These are phyloP conservation scores for Hozukius guyotensis DNA, from an alignment of 2,797 vertebrate genomes.

Conservation along the genomic window DNA sequence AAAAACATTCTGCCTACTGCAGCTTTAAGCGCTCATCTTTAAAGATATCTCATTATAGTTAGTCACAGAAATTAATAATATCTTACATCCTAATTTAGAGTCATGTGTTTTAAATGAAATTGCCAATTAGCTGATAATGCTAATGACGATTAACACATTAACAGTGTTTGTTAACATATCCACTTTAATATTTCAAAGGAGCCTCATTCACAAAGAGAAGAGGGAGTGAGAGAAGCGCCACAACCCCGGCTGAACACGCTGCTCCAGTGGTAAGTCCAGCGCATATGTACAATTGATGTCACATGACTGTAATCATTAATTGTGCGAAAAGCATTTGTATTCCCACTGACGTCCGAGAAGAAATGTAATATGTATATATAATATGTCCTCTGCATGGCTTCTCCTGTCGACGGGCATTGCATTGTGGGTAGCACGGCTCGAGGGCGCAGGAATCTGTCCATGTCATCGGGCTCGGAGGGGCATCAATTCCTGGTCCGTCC, in stretches of 20 bases:
- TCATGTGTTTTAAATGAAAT: conserved; percentile 10
- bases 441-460: conserved; percentile 78
- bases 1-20: accelerated
- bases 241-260: conserved; percentile 69
- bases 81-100: not conserved
- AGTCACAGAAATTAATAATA: not conserved
- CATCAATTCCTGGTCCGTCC: conserved; percentile 82
- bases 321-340: conserved; percentile 75
- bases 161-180: conserved; percentile 23
- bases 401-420: conserved; percentile 73
- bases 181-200: conserved; percentile 60
- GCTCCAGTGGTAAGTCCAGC: conserved; percentile 80
- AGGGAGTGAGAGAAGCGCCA: conserved; percentile 62
- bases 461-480: conserved; percentile 81
- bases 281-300: conserved; percentile 70
- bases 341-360: conserved; percentile 71
- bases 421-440: conserved; percentile 82
- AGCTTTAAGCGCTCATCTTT: not conserved
- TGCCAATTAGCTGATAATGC: conserved; percentile 13
- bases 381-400: conserved; percentile 75
- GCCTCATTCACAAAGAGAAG: conserved; percentile 55
- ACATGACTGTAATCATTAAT: conserved; percentile 80
- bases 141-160: conserved; percentile 1
- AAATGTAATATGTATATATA: conserved; percentile 65
- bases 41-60: not conserved